Conservation (phyloP, 2,797 vertebrate species). For the Centroberyx gerrardi region DNA sequence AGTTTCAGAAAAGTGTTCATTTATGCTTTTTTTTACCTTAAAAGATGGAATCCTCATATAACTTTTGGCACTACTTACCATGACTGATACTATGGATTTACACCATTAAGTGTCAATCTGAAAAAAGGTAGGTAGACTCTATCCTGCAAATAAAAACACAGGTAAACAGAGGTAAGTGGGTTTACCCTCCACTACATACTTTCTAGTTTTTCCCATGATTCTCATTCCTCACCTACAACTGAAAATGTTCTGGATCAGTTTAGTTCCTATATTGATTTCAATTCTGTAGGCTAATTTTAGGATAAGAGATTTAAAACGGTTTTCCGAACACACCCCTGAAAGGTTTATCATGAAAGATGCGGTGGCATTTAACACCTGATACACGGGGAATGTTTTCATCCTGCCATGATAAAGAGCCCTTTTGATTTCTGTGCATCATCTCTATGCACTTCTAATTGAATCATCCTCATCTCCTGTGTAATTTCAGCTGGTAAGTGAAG, state of each 20-base stretch:
- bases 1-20: too few species aligned
- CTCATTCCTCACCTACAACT: not conserved
- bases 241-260: too few species aligned
- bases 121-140: too few species aligned
- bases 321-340: conserved; percentile 7
- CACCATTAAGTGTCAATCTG: too few species aligned
- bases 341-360: conserved; percentile 13
- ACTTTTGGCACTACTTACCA: too few species aligned
- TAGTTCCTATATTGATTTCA: not conserved
- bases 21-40: too few species aligned
- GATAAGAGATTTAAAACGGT: conserved; percentile 5
- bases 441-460: conserved; percentile 46
- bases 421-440: conserved; percentile 31
- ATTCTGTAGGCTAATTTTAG: not conserved
- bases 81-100: too few species aligned
- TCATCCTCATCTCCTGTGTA: conserved; percentile 14
- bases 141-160: not conserved
- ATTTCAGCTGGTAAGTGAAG: conserved; percentile 41
- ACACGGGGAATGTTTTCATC: conserved; percentile 13
- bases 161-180: too few species aligned
- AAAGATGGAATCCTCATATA: too few species aligned
- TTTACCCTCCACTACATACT: not conserved
- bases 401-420: not conserved
- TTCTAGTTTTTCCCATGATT: too few species aligned
- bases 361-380: conserved; percentile 25